Conservation (phyloP, 1,140 invertebrate genomes). For the Mya arenaria region DNA sequence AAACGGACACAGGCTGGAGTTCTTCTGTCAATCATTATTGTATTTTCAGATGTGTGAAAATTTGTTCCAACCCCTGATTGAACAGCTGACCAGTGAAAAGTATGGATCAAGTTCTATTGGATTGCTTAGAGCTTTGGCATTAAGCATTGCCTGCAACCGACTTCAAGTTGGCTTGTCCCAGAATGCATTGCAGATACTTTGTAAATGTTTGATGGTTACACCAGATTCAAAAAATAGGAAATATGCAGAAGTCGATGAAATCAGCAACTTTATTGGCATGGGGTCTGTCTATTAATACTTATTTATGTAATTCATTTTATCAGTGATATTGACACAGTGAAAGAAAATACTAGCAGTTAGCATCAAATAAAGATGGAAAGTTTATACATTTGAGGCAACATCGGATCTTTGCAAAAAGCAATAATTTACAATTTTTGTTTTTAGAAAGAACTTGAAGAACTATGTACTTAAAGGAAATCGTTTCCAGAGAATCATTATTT, state of each 20-base stretch:
- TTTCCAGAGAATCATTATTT: too few relatives aligned
- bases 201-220: neutral
- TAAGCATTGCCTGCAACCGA: neutral
- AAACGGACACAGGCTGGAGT: too few relatives aligned
- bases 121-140: neutral
- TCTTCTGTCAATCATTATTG: too few relatives aligned
- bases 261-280: neutral
- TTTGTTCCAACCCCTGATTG: neutral
- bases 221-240: neutral
- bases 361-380: too few relatives aligned
- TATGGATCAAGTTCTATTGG: neutral
- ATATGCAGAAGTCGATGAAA: neutral
- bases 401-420: too few relatives aligned
- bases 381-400: too few relatives aligned
- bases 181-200: neutral
- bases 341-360: too few relatives aligned
- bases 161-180: neutral
- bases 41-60: neutral
- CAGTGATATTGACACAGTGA: neutral
- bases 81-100: neutral
- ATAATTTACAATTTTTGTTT: too few relatives aligned
- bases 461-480: too few relatives aligned
- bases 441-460: too few relatives aligned
- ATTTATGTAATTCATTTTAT: neutral
- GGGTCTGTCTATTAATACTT: neutral